Base-by-base conservation (phyloP, 2,888 invertebrate genomes). In the Apantesis nais region DNA sequence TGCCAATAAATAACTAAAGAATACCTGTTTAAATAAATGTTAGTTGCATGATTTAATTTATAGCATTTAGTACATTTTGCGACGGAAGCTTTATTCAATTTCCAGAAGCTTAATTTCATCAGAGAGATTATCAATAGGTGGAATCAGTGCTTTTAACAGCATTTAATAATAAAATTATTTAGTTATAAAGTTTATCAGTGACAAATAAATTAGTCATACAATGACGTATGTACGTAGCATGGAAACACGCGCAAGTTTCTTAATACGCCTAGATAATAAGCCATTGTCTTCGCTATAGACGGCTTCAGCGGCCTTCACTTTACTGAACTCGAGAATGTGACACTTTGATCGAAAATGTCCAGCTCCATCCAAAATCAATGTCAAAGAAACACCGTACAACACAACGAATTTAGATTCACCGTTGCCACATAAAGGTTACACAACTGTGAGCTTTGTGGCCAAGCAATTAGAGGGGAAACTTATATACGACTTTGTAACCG, bases 301-400 rank as follows among this genome's bases (percentile, higher is more conserved):
- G 84, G 83, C 80, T 84, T 77, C 75, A 81, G 76, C 83, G 86
- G 78, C 88, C 87, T 86, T 88, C 86, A 76, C 73, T 79, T 72
- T 73, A 73, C 74, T 83, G 62, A 77, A 73, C 76, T 71, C 74
- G 78, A 81, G 82, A 84, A 78, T 84, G 87, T 86, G 87, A 85
- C 83, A 87, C 82, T 87, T 90, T 86, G 86, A 85, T 84, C 81
- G 75, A 86, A 88, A 86, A 89, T 88, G 89, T 88, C 85, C 86
- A 85, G 83, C 82, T 82, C 85, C 84, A 79, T 83, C 89, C 86
- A 87, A 93, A 93, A 93, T 91, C 92, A 93, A 93, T 92, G 92
- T 92, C 92, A 92, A 92, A 93, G 88, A 89, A 88, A 89, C 89
- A 88, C 87, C 88, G 90, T 89, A 87, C 77, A 84, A 80, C 82